A percentile compares a stretch with the other conserved stretches of the same genome.
These are phyloP conservation scores for Mystacides longicornis DNA, from an alignment of 2,888 invertebrate species.

Conservation along the genomic window DNA sequence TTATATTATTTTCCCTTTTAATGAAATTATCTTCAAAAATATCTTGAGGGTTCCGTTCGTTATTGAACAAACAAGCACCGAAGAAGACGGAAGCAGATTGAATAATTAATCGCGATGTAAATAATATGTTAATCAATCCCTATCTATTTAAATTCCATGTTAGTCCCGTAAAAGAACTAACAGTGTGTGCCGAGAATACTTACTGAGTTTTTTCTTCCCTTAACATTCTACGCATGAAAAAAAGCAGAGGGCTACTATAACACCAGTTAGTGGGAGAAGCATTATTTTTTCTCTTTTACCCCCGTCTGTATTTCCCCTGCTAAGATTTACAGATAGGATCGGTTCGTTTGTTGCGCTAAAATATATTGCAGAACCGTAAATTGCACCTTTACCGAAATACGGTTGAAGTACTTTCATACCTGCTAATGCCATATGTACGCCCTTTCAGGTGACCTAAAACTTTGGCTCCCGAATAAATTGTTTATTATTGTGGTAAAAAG, in stretches of 20 bases:
- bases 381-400: slow-evolving; percentile 10
- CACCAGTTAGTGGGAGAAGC: neutral
- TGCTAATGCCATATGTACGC: no score
- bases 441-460: no score
- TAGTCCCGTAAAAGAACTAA: neutral
- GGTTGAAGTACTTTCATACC: neutral
- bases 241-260: no score
- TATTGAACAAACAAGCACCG: neutral
- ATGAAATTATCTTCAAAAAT: neutral
- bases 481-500: no score
- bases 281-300: slow-evolving; percentile 6
- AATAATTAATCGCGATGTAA: slow-evolving; percentile 1
- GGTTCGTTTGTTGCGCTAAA: slow-evolving; percentile 15
- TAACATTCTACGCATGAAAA: no score
- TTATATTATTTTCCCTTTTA: neutral
- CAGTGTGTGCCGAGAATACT: slow-evolving; percentile 3
- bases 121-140: neutral
- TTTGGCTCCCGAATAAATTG: no score
- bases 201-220: slow-evolving; percentile 1
- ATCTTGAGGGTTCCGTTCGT: neutral
- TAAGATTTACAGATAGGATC: slow-evolving; percentile 10
- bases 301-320: slow-evolving; percentile 5
- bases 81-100: neutral
- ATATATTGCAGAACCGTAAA: slow-evolving; percentile 18
- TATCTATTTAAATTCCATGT: neutral